A percentile compares a stretch with the other conserved stretches of the same genome.
These are phyloP conservation scores for Acanthopleura granulata DNA, from an alignment of 2,888 invertebrate species.

Conservation along the genomic window DNA sequence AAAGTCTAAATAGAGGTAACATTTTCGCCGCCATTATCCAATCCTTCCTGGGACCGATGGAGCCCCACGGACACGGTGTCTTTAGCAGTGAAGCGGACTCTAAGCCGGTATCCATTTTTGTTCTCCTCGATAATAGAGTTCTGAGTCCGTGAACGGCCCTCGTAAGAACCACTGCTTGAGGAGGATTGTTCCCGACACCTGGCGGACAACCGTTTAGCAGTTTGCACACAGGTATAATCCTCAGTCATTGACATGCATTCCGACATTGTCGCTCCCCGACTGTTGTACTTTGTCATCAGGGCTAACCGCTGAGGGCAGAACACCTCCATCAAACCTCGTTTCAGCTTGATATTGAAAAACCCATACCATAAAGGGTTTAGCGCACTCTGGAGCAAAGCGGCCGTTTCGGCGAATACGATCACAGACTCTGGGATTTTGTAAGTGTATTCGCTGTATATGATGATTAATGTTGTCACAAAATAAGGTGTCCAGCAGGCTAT, in stretches of 20 bases:
- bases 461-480: slow-evolving; percentile 69
- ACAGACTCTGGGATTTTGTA: slow-evolving; percentile 61
- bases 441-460: slow-evolving; percentile 68
- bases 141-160: slow-evolving; percentile 16
- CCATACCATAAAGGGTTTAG: slow-evolving; percentile 71
- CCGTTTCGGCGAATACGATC: slow-evolving; percentile 67
- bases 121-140: slow-evolving; percentile 51
- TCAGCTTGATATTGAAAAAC: slow-evolving; percentile 68
- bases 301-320: slow-evolving; percentile 43
- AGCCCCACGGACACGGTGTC: slow-evolving; percentile 28
- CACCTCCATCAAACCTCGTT: slow-evolving; percentile 48
- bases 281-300: slow-evolving; percentile 19
- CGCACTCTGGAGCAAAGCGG: slow-evolving; percentile 67
- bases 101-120: slow-evolving; percentile 53
- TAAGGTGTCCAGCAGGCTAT: slow-evolving; percentile 71
- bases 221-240: slow-evolving; percentile 20
- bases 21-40: neutral
- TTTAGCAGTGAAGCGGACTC: slow-evolving; percentile 53
- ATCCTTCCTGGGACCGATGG: slow-evolving; percentile 5
- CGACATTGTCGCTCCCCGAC: slow-evolving; percentile 33
- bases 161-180: slow-evolving; percentile 38
- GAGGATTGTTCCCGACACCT: slow-evolving; percentile 32
- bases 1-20: slow-evolving; percentile 13
- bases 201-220: slow-evolving; percentile 14
- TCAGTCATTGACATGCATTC: slow-evolving; percentile 36